phyloP scores from a whole-genome alignment of 2,888 invertebrate genomes.

The Phengaris arion region DNA sequence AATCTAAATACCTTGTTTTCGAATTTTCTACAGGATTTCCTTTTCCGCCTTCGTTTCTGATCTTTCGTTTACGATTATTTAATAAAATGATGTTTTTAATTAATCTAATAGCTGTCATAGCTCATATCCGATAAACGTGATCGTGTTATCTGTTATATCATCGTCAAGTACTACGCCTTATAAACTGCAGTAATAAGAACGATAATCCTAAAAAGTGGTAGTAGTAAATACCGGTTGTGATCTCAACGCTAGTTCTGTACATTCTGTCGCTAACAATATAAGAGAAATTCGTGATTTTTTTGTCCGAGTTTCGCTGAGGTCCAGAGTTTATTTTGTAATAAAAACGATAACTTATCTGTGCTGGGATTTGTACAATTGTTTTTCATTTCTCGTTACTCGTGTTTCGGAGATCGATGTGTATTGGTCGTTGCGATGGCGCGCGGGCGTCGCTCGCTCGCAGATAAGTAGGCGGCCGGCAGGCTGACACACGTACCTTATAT shows the following conservation, averaged over 20 bases:
- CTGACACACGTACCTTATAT: neutral
- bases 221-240: neutral
- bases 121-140: neutral
- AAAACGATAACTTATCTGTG: constrained; percentile 4
- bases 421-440: constrained; percentile 33
- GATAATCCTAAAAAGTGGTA: neutral
- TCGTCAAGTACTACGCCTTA: neutral
- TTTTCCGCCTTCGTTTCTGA: too few relatives aligned
- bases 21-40: too few relatives aligned
- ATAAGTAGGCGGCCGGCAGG: neutral
- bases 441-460: constrained; percentile 30
- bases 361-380: constrained; percentile 8
- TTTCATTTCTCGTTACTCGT: neutral
- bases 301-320: neutral
- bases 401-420: constrained; percentile 35
- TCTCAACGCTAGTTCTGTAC: neutral
- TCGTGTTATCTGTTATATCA: neutral
- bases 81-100: neutral
- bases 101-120: neutral
- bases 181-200: neutral
- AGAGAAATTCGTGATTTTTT: neutral
- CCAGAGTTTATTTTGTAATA: neutral
- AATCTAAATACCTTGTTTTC: too few relatives aligned
- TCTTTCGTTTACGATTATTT: neutral
- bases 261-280: neutral